Evolutionary conservation across 2,113 vertebrate genomes (phyloP).

Genomic region (Xiphias gladius): DNA sequence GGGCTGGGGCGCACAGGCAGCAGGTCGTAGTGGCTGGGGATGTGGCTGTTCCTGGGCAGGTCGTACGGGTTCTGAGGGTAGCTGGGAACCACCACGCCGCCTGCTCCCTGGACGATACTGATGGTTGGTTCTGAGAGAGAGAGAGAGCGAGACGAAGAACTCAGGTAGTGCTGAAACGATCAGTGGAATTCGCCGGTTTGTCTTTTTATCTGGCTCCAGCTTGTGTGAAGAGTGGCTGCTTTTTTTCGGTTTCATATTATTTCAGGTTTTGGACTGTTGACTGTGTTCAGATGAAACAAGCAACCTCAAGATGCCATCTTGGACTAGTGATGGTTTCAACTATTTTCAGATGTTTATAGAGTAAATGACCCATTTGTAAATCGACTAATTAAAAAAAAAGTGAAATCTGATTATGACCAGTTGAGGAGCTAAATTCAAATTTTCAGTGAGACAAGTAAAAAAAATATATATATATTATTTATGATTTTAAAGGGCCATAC

Average conservation of each 20-base stretch:
- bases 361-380: neutral
- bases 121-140: slow-evolving; percentile 89
- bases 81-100: slow-evolving; percentile 78
- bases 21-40: slow-evolving; percentile 94
- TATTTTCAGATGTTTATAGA: neutral
- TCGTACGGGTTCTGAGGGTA: slow-evolving; percentile 92
- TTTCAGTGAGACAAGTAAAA: no score
- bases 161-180: neutral
- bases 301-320: neutral
- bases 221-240: no score
- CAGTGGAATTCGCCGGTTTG: neutral
- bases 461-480: no score
- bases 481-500: no score
- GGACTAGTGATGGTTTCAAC: neutral
- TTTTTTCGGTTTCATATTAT: no score
- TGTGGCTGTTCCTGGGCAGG: slow-evolving; percentile 94
- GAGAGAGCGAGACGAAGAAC: neutral
- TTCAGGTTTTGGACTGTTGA: no score
- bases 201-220: no score
- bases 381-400: no score
- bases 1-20: slow-evolving; percentile 90
- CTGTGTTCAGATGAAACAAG: no score
- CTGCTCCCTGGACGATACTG: slow-evolving; percentile 86
- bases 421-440: no score
- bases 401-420: no score